These are phyloP conservation scores for Hydractinia echinata DNA, from an alignment of 30 jellyfish, hydroid and myxozoan species.

Conservation along the genomic window DNA sequence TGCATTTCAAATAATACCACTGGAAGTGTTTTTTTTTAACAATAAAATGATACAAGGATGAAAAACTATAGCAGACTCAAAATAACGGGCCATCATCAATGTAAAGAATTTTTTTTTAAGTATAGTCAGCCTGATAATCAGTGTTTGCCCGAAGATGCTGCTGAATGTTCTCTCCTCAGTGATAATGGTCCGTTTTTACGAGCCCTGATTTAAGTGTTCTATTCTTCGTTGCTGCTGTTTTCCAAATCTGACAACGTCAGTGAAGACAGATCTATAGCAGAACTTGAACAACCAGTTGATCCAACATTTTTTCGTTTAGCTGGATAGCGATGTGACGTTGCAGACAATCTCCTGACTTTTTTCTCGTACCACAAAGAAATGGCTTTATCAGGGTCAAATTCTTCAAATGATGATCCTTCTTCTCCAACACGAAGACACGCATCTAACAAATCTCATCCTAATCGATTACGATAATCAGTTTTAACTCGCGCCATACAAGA, in stretches of 20 bases:
- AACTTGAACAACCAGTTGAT: background rate
- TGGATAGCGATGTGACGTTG: background rate
- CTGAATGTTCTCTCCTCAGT: too few species aligned
- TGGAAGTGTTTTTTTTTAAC: too few species aligned
- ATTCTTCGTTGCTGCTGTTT: background rate
- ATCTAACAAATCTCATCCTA: background rate
- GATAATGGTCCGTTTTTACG: too few species aligned
- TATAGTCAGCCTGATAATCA: too few species aligned
- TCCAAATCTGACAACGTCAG: conserved; percentile 4
- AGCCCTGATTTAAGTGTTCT: too few species aligned
- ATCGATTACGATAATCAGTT: conserved; percentile 23
- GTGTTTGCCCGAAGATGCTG: too few species aligned
- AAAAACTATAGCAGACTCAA: too few species aligned
- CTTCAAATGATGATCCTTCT: background rate
- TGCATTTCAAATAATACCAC: too few species aligned
- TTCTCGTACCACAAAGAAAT: conserved; percentile 10
- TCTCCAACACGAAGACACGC: conserved; percentile 19
- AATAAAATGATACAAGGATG: too few species aligned
- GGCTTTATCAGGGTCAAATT: conserved; percentile 15
- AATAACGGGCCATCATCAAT: too few species aligned
- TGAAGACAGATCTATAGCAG: background rate
- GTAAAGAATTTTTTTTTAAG: too few species aligned
- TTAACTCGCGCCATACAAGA: conserved; percentile 23
- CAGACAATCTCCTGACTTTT: background rate
- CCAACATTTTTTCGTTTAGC: conserved; percentile 1